These are phyloP conservation scores for Hypanus sabinus DNA, from an alignment of 2,113 vertebrate species.

Conservation along the genomic window DNA sequence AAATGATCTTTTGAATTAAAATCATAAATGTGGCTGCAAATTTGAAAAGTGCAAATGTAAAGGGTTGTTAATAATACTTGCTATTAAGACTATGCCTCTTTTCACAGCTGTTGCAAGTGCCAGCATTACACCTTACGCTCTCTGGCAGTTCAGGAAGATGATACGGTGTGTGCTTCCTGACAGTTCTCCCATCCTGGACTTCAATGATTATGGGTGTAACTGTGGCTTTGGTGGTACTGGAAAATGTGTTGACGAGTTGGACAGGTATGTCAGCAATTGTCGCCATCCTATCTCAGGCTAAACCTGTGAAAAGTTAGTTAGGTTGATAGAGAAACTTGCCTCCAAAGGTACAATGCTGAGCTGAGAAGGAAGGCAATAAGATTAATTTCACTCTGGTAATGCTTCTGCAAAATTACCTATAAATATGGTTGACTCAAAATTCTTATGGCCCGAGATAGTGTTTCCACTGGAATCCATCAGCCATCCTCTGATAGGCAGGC, in stretches of 20 bases:
- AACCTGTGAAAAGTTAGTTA: background rate
- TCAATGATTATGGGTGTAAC: constrained; percentile 17
- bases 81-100: background rate
- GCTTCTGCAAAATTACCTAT: background rate
- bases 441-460: background rate
- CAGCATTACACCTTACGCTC: background rate
- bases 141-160: constrained; percentile 18
- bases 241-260: background rate
- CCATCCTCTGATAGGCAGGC: background rate
- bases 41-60: background rate
- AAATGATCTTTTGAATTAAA: background rate
- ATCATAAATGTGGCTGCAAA: background rate
- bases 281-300: background rate
- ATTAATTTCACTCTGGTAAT: background rate
- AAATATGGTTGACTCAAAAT: background rate
- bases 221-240: constrained; percentile 32
- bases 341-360: background rate
- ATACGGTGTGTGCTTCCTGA: background rate
- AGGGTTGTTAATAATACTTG: background rate
- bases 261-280: background rate
- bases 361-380: background rate
- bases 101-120: constrained; percentile 9
- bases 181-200: constrained; percentile 9
- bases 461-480: background rate
- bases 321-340: background rate